These are phyloP conservation scores for Alosa alosa DNA, from an alignment of 2,113 vertebrate species.

Conservation along the genomic window DNA sequence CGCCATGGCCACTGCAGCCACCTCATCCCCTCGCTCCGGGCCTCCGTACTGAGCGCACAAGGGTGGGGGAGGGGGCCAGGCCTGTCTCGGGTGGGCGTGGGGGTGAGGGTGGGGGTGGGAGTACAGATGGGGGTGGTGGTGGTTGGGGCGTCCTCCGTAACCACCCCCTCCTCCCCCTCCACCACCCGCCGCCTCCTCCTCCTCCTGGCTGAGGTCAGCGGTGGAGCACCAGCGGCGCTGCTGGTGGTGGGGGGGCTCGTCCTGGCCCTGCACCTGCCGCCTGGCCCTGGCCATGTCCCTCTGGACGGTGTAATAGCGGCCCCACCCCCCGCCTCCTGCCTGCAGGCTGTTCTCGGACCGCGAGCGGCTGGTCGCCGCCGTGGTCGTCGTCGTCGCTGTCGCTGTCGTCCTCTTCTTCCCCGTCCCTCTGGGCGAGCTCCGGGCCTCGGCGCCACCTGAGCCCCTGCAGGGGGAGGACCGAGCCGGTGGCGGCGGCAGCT, in stretches of 20 bases:
- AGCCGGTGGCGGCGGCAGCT: conserved; percentile 45
- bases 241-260: conserved; percentile 36
- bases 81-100: conserved; percentile 38
- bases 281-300: conserved; percentile 59
- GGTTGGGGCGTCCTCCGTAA: conserved; percentile 50
- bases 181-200: conserved; percentile 46
- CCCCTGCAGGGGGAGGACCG: conserved; percentile 63
- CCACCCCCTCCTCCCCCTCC: background rate
- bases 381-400: conserved; percentile 53
- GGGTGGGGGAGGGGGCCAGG: conserved; percentile 12
- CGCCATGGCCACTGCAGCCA: conserved; percentile 18
- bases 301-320: conserved; percentile 76
- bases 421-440: conserved; percentile 53
- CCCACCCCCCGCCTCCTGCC: conserved; percentile 53
- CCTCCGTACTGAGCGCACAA: conserved; percentile 56
- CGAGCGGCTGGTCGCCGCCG: conserved; percentile 64
- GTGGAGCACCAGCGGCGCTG: conserved; percentile 82
- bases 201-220: conserved; percentile 81
- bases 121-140: conserved; percentile 49
- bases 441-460: conserved; percentile 42
- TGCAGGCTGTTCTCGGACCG: conserved; percentile 83
- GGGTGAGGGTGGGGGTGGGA: conserved; percentile 45
- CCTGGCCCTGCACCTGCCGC: conserved; percentile 49
- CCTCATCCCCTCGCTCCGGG: conserved; percentile 61
- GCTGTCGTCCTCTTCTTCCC: conserved; percentile 53